Evolutionary conservation across 2,113 vertebrate species (phyloP).

Genomic region (Hiodon tergisus): DNA sequence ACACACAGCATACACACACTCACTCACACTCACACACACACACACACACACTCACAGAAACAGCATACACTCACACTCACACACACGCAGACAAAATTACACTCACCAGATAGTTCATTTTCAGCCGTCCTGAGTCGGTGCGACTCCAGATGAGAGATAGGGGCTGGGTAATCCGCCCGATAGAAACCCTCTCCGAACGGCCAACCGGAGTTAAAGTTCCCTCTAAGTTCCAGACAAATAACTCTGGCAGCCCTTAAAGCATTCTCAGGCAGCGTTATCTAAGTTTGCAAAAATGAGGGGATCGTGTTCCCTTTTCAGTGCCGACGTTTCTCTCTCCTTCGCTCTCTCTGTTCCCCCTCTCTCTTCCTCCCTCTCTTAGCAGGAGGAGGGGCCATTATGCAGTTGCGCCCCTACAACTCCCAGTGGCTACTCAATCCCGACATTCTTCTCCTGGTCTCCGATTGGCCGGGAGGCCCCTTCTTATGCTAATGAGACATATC

Average conservation of each 20-base stretch:
- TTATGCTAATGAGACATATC: slow-evolving; percentile 52
- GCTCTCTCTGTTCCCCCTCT: slow-evolving; percentile 14
- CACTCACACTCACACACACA: no score
- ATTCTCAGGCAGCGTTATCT: slow-evolving; percentile 49
- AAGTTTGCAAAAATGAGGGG: slow-evolving; percentile 41
- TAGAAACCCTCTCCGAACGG: neutral
- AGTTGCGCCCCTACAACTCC: slow-evolving; percentile 55
- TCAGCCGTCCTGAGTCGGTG: slow-evolving; percentile 33
- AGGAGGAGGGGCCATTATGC: slow-evolving; percentile 38
- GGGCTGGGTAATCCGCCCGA: slow-evolving; percentile 25
- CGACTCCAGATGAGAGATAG: slow-evolving; percentile 35
- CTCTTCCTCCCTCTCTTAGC: slow-evolving; percentile 10
- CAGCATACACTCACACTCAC: no score
- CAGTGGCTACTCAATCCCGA: slow-evolving; percentile 54
- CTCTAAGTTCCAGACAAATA: slow-evolving; percentile 18
- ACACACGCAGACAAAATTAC: neutral
- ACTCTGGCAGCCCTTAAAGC: slow-evolving; percentile 32
- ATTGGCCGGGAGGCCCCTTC: slow-evolving; percentile 50
- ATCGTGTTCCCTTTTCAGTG: slow-evolving; percentile 31
- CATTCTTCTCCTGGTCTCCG: slow-evolving; percentile 40
- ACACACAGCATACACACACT: no score
- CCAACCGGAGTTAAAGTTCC: slow-evolving; percentile 33
- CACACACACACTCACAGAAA: no score
- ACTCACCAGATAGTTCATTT: slow-evolving; percentile 60
- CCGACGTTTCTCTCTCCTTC: slow-evolving; percentile 18